Evolutionary conservation across 2,113 vertebrate species (phyloP), one percentile per base, ranked within the genome.

Genomic region (Catagonus wagneri): DNA sequence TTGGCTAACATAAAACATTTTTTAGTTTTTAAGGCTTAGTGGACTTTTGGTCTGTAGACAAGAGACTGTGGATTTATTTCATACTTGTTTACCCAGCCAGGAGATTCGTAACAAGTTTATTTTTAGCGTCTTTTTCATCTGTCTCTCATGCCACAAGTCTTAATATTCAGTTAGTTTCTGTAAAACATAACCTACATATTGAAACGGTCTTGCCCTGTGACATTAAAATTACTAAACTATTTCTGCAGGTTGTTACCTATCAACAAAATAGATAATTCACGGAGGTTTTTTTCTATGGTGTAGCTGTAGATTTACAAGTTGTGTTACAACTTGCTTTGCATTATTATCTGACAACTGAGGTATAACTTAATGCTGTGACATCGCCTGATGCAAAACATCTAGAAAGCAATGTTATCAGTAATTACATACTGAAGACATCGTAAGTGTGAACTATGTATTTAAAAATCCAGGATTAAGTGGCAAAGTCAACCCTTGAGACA

Each of bases 121-220:
- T 92, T 96, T 93, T 91, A 95, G 83, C 63, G 9, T 83, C 90
- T 84, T 96, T 96, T 94, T 96, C 76, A 93, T 69, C 56, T 89
- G 44, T 78, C 58, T 93, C 71, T 54, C 56, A 69, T 44, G 80
- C 29, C 76, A 69, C 54, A 92, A 60, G 63, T 89, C 66, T 94
- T 81, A 84, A 69, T 65, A 81, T 79, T 93, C 75, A 61, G 72
- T 81, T 81, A 19, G 50, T 74, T 92, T 94, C 79, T 89, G 19
- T n/a, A 86, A 96, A 94, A 89, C 13, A 66, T 44, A 79, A 76
- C 61, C 69, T 92, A 66, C 32, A 93, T 81, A 90, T 72, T 60
- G 66, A 81, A 66, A 86, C 4, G 88, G 50, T 8, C 7, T 87
- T 78, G 58, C 54, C 54, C 32, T 81, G 15, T 56, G 60, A 81